phyloP scores from a whole-genome alignment of 2,888 invertebrate genomes.

The Erebia ligea region DNA sequence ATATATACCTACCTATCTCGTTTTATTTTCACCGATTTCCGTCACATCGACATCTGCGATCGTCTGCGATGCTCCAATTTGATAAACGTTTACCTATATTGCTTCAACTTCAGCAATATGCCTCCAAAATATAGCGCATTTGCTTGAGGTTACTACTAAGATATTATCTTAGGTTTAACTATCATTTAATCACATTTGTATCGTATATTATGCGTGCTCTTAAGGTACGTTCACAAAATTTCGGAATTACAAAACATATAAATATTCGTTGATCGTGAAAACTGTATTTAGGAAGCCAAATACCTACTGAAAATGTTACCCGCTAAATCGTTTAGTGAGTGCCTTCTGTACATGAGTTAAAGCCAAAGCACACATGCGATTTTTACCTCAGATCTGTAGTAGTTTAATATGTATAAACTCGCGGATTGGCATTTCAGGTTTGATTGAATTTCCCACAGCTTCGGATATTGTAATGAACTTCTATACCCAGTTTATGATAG shows the following conservation, averaged over 20 bases:
- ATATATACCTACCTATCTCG: too few relatives aligned
- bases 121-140: constrained; percentile 34
- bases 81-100: background rate
- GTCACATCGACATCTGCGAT: too few relatives aligned
- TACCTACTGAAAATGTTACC: constrained; percentile 58
- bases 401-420: background rate
- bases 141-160: constrained; percentile 33
- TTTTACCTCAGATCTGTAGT: too few relatives aligned
- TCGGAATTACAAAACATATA: constrained; percentile 72
- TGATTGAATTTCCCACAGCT: background rate
- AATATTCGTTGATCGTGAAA: constrained; percentile 80
- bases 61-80: background rate
- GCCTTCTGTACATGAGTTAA: constrained; percentile 42
- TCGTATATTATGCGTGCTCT: constrained; percentile 56
- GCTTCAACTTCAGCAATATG: constrained; percentile 44
- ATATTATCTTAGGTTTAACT: constrained; percentile 38
- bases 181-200: constrained; percentile 46
- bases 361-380: constrained; percentile 14
- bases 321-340: constrained; percentile 50
- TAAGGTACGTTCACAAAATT: constrained; percentile 55
- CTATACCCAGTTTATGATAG: background rate
- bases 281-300: constrained; percentile 72
- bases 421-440: background rate
- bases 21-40: too few relatives aligned
- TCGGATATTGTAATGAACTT: background rate